phyloP scores from a whole-genome alignment of 2,797 vertebrate genomes.

The Acridotheres tristis region DNA sequence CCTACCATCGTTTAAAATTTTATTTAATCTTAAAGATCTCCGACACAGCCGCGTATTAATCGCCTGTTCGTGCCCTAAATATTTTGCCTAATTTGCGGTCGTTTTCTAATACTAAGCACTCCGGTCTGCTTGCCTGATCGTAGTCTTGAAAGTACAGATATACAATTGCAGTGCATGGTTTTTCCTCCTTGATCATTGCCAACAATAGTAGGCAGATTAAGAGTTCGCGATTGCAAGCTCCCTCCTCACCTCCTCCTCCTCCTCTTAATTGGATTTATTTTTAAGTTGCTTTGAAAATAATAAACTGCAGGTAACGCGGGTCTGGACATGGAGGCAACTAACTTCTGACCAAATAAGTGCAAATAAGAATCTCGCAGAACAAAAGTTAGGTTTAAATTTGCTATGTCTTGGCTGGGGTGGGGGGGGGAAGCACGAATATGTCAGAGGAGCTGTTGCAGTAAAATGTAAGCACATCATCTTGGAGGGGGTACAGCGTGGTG shows the following conservation, averaged over 20 bases:
- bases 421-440: constrained; percentile 62
- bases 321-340: constrained; percentile 79
- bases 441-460: constrained; percentile 77
- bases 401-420: constrained; percentile 47
- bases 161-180: constrained; percentile 71
- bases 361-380: constrained; percentile 77
- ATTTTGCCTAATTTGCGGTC: constrained; percentile 55
- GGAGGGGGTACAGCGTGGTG: constrained; percentile 83
- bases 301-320: constrained; percentile 74
- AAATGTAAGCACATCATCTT: constrained; percentile 82
- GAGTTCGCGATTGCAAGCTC: constrained; percentile 74
- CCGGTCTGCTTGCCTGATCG: constrained; percentile 71
- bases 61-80: constrained; percentile 47
- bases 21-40: constrained; percentile 63
- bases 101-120: constrained; percentile 34
- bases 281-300: constrained; percentile 68
- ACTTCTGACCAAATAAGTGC: constrained; percentile 87
- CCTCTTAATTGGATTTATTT: constrained; percentile 69
- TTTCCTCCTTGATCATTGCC: constrained; percentile 74
- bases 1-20: constrained; percentile 68
- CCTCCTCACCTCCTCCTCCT: constrained; percentile 53
- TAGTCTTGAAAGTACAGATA: constrained; percentile 74
- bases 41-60: constrained; percentile 35
- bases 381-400: constrained; percentile 84
- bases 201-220: constrained; percentile 80